Conservation (phyloP, 2,113 vertebrate species). For the Lichenostomus cassidix region DNA sequence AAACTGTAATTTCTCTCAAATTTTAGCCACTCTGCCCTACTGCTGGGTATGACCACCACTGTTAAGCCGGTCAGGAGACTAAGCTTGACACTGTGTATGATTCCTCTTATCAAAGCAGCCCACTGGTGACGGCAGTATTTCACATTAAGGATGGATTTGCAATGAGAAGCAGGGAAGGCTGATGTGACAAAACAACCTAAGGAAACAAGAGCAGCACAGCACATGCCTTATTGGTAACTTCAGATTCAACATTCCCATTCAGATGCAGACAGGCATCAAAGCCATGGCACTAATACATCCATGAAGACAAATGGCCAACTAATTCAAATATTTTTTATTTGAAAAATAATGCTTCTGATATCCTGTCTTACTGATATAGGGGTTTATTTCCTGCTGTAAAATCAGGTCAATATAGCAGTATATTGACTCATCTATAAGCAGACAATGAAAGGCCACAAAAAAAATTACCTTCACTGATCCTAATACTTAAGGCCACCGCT, state of each 20-base stretch:
- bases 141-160: fast-evolving
- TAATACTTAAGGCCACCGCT: neutral
- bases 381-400: neutral
- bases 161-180: neutral
- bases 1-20: neutral
- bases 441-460: neutral
- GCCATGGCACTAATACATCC: neutral
- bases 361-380: neutral
- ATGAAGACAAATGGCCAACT: neutral
- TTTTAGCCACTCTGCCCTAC: neutral
- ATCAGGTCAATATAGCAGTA: neutral
- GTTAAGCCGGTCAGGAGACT: neutral
- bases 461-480: neutral
- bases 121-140: neutral
- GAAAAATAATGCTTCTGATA: neutral
- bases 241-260: neutral
- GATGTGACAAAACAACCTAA: neutral
- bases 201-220: neutral
- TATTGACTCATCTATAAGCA: neutral
- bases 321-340: neutral
- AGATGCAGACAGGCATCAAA: neutral
- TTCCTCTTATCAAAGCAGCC: neutral
- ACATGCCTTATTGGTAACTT: neutral
- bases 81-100: neutral
- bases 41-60: fast-evolving